phyloP scores from a whole-genome alignment of 2,113 vertebrate species.

The Pogonocichla stellata region DNA sequence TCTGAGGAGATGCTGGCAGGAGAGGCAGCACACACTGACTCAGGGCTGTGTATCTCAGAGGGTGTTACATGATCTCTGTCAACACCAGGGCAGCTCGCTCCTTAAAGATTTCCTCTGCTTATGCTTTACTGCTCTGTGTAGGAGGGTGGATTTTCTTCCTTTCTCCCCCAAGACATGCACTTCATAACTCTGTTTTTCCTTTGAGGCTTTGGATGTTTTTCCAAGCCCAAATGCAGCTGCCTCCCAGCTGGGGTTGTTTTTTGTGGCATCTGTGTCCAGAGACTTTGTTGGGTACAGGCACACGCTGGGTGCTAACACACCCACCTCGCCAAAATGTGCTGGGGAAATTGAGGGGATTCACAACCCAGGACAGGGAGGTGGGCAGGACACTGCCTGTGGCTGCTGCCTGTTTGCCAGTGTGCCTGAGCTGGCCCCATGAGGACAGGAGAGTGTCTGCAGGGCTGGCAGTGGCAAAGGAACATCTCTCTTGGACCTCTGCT shows the following conservation, averaged over 20 bases:
- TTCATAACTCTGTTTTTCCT: neutral
- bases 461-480: neutral
- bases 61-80: conserved; percentile 26
- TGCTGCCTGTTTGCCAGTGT: neutral
- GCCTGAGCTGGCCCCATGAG: accelerated
- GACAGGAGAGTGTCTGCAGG: neutral
- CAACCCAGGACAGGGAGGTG: accelerated
- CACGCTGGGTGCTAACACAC: accelerated
- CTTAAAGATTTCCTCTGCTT: conserved; percentile 6
- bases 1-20: neutral
- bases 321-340: accelerated
- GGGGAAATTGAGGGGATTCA: accelerated
- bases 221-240: neutral
- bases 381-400: neutral
- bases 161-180: neutral
- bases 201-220: conserved; percentile 2
- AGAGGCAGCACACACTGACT: neutral
- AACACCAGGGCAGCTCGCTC: neutral
- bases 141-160: neutral
- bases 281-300: neutral
- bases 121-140: neutral
- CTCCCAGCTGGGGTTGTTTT: conserved; percentile 22
- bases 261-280: neutral
- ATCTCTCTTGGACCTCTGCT: neutral
- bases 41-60: neutral